Evolutionary conservation across 2,797 vertebrate genomes (phyloP), one percentile per base, ranked within the genome.

Genomic region (Lates japonicus): DNA sequence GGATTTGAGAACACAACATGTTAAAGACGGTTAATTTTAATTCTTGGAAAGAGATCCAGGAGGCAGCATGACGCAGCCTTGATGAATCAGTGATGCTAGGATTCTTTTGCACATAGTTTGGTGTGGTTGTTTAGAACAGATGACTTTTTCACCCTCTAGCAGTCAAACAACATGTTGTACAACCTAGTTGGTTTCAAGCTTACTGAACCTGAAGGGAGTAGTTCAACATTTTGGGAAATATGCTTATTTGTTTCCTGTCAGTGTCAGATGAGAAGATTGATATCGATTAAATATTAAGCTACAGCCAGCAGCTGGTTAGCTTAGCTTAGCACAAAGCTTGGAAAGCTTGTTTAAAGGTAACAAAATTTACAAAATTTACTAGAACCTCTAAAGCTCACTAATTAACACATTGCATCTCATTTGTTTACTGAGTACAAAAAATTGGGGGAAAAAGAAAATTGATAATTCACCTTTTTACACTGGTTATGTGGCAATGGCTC

Each of bases 11-110:
- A 29, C 25, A 61, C 58, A 51, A 29, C 13, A 49, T 3, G 20
- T 20, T 48, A 48, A 42, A 69, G 16, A 16, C 22, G 16, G 10
- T 35, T 33, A 11, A 46, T 33, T 58, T 35, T 33, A 11, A 46
- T 33, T 58, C 33, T 25, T 39, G 67, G 31, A 60, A 16, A 70
- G 39, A 57, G 20, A 49, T 59, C 25, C 54, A 46, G 42, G 59
- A 62, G 58, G 69, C 44, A 39, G 44, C n/a, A 5, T 39, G 14
- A 37, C 12, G 70, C 14, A 49, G 19, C 11, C 62, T 7, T 10
- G 69, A 25, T 22, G 58, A 68, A 31, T 68, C 16, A 41, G 2
- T 54, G n/a, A 64, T 33, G 42, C 5, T 33, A 29, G 16, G 25
- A 31, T 54, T 54, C 19, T 46, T 44, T 29, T 16, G 4, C 13